Percentiles rank a stretch among this genome's conserved stretches.
Conservation (phyloP, 2,113 vertebrate genomes). For the Myiopsitta monachus region DNA sequence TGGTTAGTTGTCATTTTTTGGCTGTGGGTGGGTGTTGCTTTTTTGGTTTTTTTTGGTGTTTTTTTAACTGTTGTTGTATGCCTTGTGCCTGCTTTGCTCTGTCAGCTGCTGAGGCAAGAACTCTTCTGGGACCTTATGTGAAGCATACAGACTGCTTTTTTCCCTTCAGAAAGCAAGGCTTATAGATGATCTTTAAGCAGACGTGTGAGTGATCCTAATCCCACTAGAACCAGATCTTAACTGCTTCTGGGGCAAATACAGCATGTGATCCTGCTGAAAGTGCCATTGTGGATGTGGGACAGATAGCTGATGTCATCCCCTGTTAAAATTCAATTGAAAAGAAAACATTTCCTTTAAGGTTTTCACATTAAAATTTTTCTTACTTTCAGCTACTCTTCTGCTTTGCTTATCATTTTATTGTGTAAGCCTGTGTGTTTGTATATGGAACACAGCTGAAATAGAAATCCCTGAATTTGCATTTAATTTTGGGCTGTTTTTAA, state of each 20-base stretch:
- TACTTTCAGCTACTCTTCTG: neutral
- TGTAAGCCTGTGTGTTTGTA: neutral
- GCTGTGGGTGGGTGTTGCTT: neutral
- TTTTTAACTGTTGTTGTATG: neutral
- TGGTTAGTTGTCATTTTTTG: neutral
- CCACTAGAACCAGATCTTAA: neutral
- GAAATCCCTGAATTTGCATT: neutral
- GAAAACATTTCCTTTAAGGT: neutral
- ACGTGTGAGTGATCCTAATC: neutral
- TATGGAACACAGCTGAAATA: neutral
- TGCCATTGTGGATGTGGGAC: fast-evolving
- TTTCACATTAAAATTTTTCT: neutral
- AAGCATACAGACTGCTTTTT: neutral
- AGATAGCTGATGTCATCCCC: fast-evolving
- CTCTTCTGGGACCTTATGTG: neutral
- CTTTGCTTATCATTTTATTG: neutral
- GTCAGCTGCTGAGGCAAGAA: neutral
- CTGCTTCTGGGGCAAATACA: neutral
- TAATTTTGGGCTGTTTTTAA: neutral
- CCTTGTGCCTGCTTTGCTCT: neutral
- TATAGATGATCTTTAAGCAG: neutral
- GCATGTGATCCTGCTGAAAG: neutral
- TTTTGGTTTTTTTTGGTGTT: neutral
- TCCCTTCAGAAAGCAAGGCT: neutral
- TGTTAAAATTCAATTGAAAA: neutral